Conservation (phyloP, 2,888 invertebrate genomes). For the Scelioninae gen. 1 region DNA sequence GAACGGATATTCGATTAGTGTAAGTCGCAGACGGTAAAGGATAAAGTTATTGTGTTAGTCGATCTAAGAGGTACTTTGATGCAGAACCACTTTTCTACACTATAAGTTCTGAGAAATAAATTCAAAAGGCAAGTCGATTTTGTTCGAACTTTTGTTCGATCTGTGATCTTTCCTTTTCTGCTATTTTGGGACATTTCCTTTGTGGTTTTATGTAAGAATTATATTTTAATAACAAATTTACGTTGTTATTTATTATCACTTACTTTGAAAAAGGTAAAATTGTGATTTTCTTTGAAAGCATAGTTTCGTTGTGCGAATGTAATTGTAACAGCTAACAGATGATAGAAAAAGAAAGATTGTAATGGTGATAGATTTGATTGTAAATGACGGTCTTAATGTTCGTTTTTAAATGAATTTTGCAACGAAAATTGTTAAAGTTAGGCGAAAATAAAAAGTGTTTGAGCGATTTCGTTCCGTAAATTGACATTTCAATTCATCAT, state of each 20-base stretch:
- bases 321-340: constrained; percentile 1
- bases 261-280: neutral
- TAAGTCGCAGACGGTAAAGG: too few species aligned
- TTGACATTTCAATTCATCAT: constrained; percentile 12
- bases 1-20: constrained; percentile 29
- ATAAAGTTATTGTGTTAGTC: constrained; percentile 17
- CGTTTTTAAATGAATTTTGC: constrained; percentile 2
- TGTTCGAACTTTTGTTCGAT: too few species aligned
- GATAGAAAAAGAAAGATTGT: neutral
- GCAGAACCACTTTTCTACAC: too few species aligned
- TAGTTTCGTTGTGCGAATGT: constrained; percentile 4
- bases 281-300: constrained; percentile 1
- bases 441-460: neutral
- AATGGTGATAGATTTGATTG: constrained; percentile 10
- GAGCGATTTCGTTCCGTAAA: neutral
- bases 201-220: too few species aligned
- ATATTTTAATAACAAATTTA: too few species aligned
- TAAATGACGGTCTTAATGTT: neutral
- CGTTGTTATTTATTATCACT: too few species aligned
- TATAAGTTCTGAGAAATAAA: too few species aligned
- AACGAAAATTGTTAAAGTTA: neutral
- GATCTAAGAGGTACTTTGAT: too few species aligned
- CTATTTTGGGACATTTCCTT: too few species aligned
- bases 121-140: too few species aligned
- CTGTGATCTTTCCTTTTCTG: too few species aligned